Evolutionary conservation across 2,797 vertebrate genomes (phyloP).

Genomic region (Hydrocynus forskahlii): DNA sequence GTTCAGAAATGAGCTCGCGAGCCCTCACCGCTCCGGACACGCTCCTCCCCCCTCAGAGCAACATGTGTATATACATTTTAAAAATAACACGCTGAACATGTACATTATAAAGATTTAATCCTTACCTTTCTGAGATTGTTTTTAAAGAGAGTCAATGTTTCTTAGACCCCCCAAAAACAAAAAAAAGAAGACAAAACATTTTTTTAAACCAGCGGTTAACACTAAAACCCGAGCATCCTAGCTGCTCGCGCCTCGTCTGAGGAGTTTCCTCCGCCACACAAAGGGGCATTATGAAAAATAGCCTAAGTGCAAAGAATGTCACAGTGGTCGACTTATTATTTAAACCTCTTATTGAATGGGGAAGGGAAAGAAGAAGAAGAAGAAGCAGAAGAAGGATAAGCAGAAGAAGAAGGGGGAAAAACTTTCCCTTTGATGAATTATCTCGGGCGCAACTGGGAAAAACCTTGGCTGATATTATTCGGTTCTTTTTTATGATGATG

Average conservation of each 20-base stretch:
- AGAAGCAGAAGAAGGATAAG: neutral
- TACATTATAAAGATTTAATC: conserved; percentile 19
- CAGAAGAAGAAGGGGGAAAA: conserved; percentile 82
- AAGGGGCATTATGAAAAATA: conserved; percentile 97
- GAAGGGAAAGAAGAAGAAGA: conserved; percentile 57
- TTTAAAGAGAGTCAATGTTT: conserved; percentile 11
- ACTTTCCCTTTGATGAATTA: conserved; percentile 94
- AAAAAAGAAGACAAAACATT: no score
- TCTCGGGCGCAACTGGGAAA: conserved; percentile 72
- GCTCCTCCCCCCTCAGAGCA: conserved; percentile 18
- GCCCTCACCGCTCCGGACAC: conserved; percentile 48
- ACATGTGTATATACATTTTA: no score
- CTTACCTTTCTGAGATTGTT: conserved; percentile 46
- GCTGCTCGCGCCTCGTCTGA: conserved; percentile 85
- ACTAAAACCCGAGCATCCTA: conserved; percentile 67
- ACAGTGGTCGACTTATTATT: conserved; percentile 96
- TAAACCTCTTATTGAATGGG: conserved; percentile 80
- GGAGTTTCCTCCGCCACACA: conserved; percentile 88
- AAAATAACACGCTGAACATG: neutral
- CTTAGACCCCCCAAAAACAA: no score
- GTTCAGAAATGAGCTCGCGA: conserved; percentile 78
- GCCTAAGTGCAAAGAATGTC: conserved; percentile 92
- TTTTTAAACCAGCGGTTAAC: conserved; percentile 56
- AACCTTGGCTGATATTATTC: conserved; percentile 58
- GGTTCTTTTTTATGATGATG: conserved; percentile 57